phyloP scores from a whole-genome alignment of 1,140 invertebrate species.

The Dolichoris vasculosae region DNA sequence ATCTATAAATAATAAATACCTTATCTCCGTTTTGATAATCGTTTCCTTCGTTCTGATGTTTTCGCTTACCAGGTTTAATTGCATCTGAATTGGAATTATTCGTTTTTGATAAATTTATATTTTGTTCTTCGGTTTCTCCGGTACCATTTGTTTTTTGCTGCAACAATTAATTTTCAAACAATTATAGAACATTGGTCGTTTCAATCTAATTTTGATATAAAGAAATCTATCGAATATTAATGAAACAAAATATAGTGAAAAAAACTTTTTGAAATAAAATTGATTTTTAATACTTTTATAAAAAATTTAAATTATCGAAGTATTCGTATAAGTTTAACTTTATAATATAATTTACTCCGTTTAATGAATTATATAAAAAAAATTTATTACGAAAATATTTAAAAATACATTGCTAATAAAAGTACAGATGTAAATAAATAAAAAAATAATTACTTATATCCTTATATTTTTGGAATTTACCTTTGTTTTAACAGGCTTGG shows the following conservation, averaged over 20 bases:
- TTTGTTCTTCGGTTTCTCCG: constrained; percentile 49
- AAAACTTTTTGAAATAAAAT: no score
- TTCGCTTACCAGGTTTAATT: constrained; percentile 56
- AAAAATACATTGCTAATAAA: not conserved
- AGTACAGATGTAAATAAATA: not conserved
- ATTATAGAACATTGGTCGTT: no score
- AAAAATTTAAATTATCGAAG: no score
- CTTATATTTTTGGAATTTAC: constrained; percentile 12
- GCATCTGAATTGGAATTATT: constrained; percentile 53
- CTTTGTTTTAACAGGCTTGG: constrained; percentile 39
- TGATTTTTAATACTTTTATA: no score
- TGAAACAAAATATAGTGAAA: no score
- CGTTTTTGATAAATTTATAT: constrained; percentile 29
- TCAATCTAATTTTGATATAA: no score
- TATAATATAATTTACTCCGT: no score
- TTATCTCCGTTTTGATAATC: constrained; percentile 71
- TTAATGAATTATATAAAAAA: no score
- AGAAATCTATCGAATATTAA: no score
- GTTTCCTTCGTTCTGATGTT: constrained; percentile 64
- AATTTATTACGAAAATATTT: not conserved
- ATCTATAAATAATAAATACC: constrained; percentile 60
- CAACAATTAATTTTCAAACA: not conserved
- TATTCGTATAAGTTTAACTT: no score
- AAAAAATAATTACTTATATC: not conserved
- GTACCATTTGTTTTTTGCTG: constrained; percentile 44